Base-by-base conservation (phyloP, 2,113 vertebrate genomes). In the Alaudala cheleensis region DNA sequence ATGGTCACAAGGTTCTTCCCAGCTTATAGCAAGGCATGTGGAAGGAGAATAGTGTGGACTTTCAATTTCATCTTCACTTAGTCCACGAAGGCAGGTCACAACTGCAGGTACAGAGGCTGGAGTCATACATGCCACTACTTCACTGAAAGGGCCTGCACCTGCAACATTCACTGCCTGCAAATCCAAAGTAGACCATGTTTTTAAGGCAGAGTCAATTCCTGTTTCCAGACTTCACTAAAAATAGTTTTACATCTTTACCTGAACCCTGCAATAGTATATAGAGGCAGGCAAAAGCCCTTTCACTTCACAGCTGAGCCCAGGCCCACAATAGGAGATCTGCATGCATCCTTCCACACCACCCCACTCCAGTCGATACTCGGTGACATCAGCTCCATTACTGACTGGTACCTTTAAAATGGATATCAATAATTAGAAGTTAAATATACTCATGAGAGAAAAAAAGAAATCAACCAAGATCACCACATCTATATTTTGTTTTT, bases 281-380 rank as follows among this genome's bases (percentile, higher is more conserved):
- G 98, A 99, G 65, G 99, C 99, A 89, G 99, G 99, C 54, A 98
- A 98, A 92, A 99, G 98, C 34, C 99, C 99, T 96, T 98, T 99
- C 90, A 99, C 95, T 96, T 99, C 99, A 56, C 99, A 98, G 95
- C 74, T 98, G 83, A 98, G 97, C 33, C 97, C 98, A 26, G 98
- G 96, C 14, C 99, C 99, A 37, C 97, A 99, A 82, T 99, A 99
- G 86, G 98, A 98, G 78, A 98, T 96, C 97, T 99, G 99, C 99
- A 99, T 99, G 96, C 96, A 98, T 81, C 99, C 99, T 96, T 99
- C 99, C 49, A 99, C 98, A 10, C 98, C 98, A 3, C 99, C 99
- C 99, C 99, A 99, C 95, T 99, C 99, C 79, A 99, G 89, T 10
- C 99, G 98, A 93, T 98, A 99, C 94, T 99, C 99, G 0, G 98